Conservation (phyloP, 2,797 vertebrate species). For the Tapera naevia region DNA sequence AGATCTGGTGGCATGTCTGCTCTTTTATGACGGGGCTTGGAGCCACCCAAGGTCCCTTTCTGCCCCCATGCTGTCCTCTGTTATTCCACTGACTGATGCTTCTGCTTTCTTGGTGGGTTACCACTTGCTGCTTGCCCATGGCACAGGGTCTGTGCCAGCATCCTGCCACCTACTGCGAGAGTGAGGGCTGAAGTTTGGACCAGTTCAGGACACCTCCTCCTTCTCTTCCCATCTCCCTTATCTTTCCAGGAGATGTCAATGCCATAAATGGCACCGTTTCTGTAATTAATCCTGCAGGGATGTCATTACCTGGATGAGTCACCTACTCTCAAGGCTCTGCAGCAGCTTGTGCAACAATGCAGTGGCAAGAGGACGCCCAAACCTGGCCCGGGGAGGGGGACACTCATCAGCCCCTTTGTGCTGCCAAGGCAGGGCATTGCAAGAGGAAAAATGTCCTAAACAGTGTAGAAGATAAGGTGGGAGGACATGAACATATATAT, state of each 20-base stretch:
- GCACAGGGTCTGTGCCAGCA: background rate
- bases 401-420: fast-evolving
- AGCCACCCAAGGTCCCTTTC: background rate
- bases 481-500: fast-evolving
- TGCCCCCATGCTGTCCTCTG: background rate
- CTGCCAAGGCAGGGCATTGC: background rate
- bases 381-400: background rate
- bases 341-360: background rate
- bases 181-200: background rate
- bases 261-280: background rate
- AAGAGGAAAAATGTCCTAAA: background rate
- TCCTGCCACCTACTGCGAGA: fast-evolving
- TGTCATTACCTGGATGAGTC: fast-evolving
- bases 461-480: background rate
- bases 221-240: background rate
- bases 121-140: fast-evolving
- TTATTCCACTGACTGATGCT: background rate
- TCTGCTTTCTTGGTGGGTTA: background rate
- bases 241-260: background rate
- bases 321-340: background rate
- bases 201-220: background rate
- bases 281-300: fast-evolving
- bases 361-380: fast-evolving
- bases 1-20: background rate
- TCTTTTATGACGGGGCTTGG: background rate